Conservation (phyloP, 2,888 invertebrate species). For the Brachyptera putata region DNA sequence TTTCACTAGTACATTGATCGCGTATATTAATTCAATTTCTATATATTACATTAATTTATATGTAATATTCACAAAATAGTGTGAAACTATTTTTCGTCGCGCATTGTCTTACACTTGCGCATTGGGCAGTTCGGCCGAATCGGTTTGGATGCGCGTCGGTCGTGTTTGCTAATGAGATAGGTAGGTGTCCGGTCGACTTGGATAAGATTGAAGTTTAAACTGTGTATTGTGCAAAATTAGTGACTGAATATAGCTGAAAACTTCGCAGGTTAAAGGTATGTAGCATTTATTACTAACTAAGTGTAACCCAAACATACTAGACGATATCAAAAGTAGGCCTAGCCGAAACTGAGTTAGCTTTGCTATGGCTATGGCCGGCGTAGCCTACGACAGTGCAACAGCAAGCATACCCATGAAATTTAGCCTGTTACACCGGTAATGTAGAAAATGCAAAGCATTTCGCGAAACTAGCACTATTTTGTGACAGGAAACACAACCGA, state of each 20-base stretch:
- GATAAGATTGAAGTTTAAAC: slow-evolving; percentile 13
- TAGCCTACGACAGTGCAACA: too few relatives aligned
- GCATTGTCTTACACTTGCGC: slow-evolving; percentile 11
- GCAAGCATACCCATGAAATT: too few relatives aligned
- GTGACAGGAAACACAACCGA: too few relatives aligned
- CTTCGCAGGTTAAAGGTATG: neutral
- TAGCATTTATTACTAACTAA: neutral
- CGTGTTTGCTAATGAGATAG: slow-evolving; percentile 13
- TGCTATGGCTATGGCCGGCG: slow-evolving; percentile 16
- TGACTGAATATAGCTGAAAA: neutral
- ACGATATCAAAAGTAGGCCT: neutral
- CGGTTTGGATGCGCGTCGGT: slow-evolving; percentile 20
- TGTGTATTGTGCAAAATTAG: slow-evolving; percentile 11
- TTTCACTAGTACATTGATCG: neutral
- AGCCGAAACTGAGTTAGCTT: too few relatives aligned
- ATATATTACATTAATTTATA: neutral
- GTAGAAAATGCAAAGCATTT: neutral
- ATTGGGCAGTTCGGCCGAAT: neutral
- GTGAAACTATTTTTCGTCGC: slow-evolving; percentile 6
- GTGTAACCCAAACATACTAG: neutral
- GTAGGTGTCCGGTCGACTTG: slow-evolving; percentile 9
- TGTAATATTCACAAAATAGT: neutral
- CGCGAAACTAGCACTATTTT: neutral
- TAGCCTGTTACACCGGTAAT: too few relatives aligned
- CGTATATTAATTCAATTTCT: neutral